Evolutionary conservation across 2,888 invertebrate genomes (phyloP), one percentile per base, ranked within the genome.

Genomic region (Rhingia campestris): DNA sequence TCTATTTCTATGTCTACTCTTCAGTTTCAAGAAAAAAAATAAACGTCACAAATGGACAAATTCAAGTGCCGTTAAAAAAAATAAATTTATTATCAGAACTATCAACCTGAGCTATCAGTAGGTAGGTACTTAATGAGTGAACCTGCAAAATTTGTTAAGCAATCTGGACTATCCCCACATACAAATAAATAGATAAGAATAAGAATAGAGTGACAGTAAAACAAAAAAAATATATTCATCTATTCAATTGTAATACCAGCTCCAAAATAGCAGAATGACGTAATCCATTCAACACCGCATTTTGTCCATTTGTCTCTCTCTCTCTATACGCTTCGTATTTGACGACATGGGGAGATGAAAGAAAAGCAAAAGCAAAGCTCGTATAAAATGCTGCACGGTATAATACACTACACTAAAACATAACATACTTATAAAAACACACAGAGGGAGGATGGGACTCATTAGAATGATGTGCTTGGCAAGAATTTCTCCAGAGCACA

Each of bases 231-330:
- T 35, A 4, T 49, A 14, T 35, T 10, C 2, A 12, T 43, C 10
- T 43, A 33, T 54, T 54, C 3, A 89, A 88, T 89, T 88, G 87
- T 88, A 87, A 87, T 88, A 88, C 70, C 87, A 87, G 86, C 88
- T 89, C 88, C 88, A 87, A 90, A 89, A 89, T 90, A 89, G 88
- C 87, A 86, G 86, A 86, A 88, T 89, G 89, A 89, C 90, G 89
- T 89, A 89, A 89, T 88, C 49, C 75, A 70, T 49, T 41, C 12
- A 70, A 79, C 53, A 45, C 33, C 14, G 33, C 41, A 33, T 45
- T 72, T 35, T 22, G 22, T 22, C 39, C 35, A 47, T 37, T 74
- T 54, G 33, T 59, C 81, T 61, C 72, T 69, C 14, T 41, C 41
- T 35, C 6, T 53, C 9, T n/a, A 22, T 6, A 61, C 58, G 14